Percentiles rank a stretch among this genome's conserved stretches.
phyloP scores from a whole-genome alignment of 2,888 invertebrate species.

The Halictus quadricinctus region DNA sequence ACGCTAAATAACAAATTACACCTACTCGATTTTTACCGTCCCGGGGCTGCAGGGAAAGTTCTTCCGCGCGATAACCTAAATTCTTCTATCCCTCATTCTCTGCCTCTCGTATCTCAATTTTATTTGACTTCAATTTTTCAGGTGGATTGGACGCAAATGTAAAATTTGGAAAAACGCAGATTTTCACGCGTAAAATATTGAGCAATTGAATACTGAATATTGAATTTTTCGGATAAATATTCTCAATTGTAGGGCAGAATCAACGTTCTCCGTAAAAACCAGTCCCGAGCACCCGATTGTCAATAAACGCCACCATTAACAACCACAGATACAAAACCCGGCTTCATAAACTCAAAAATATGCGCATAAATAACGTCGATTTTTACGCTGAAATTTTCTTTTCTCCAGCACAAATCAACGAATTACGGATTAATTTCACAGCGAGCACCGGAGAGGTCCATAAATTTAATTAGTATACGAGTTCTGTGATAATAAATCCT shows the following conservation, averaged over 20 bases:
- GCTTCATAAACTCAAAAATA: neutral
- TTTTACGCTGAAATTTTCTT: neutral
- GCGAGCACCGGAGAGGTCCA: neutral
- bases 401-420: neutral
- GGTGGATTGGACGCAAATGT: too few species aligned
- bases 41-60: neutral
- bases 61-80: neutral
- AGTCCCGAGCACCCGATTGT: too few species aligned
- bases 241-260: too few species aligned
- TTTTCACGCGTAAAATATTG: too few species aligned
- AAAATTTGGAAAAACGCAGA: too few species aligned
- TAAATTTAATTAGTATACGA: neutral
- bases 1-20: constrained; percentile 58
- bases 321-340: neutral
- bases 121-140: too few species aligned
- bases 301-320: neutral
- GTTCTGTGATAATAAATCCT: neutral
- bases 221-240: neutral
- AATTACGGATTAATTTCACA: neutral
- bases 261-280: too few species aligned
- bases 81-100: neutral
- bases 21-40: constrained; percentile 20
- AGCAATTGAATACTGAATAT: neutral
- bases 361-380: neutral
- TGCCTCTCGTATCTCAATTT: neutral